These are phyloP conservation scores for Agrotis ipsilon DNA, from an alignment of 2,888 invertebrate genomes.

Conservation along the genomic window DNA sequence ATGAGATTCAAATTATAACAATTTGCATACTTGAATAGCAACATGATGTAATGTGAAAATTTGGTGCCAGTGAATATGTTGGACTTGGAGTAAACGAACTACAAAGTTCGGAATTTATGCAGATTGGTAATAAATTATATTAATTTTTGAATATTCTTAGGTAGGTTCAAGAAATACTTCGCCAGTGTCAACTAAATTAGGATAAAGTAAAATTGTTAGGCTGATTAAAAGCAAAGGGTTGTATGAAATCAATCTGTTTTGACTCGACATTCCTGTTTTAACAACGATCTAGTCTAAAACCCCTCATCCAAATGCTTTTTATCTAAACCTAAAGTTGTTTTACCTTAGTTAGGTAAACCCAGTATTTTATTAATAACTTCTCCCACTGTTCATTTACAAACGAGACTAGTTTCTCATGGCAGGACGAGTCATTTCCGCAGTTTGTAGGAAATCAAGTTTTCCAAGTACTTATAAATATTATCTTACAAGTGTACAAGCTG, in stretches of 20 bases:
- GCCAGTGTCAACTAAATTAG: too few relatives aligned
- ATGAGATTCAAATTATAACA: conserved; percentile 24
- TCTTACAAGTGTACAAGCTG: conserved; percentile 14
- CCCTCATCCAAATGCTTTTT: background rate
- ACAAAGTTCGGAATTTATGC: too few relatives aligned
- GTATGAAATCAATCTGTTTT: background rate
- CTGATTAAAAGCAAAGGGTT: too few relatives aligned
- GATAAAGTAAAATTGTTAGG: too few relatives aligned
- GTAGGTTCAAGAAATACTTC: too few relatives aligned
- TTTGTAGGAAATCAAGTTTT: conserved; percentile 39
- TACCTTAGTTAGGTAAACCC: background rate
- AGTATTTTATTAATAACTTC: conserved; percentile 22
- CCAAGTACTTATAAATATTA: conserved; percentile 16
- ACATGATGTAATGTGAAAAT: background rate
- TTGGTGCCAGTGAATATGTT: background rate
- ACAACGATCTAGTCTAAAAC: background rate
- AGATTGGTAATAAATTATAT: too few relatives aligned
- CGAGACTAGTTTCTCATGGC: conserved; percentile 30
- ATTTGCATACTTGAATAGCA: conserved; percentile 5
- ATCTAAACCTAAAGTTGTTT: background rate
- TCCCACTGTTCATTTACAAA: conserved; percentile 27
- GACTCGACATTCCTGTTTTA: background rate
- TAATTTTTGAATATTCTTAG: too few relatives aligned
- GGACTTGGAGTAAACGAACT: background rate
- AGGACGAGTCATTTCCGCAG: conserved; percentile 48